Base-by-base conservation (phyloP, 2,888 invertebrate genomes). In the Melolontha melolontha region DNA sequence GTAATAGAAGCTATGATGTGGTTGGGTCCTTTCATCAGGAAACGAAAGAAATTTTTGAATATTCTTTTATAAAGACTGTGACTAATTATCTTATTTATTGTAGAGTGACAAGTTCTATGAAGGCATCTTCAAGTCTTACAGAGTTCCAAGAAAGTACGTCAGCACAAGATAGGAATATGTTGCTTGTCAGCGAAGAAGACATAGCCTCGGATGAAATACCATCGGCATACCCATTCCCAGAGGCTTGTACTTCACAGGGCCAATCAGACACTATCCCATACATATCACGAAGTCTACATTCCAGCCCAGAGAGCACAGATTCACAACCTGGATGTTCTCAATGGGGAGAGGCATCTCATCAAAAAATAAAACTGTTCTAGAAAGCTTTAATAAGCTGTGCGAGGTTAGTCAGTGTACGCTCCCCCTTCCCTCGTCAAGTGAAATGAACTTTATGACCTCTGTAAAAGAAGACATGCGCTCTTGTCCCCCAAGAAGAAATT, bases 301-400 rank as follows among this genome's bases (percentile, higher is more conserved):
- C 27, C 1, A 22, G 11, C 22, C 22, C 27, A 50, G 50, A 50
- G 16, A 29, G 29, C 29, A 29, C 29, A 4, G 29, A 29, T 6
- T 6, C 29, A 29, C 29, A 6, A 6, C 29, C 29, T 29, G 29
- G 29, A 29, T 5, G 29, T 29, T 29, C 29, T 29, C 29, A 29
- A 29, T 29, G 4, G 6, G 29, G 29, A 29, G 29, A 5, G 29
- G 6, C 6, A 6, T 6, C 29, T 29, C 29, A 29, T 5, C 29
- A 4, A 29, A 29, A 29, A 29, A 29, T 4, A 29, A 29, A 6
- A 6, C 29, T 7, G 50, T 22, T 11, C 10, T 50, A n/a, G 50
- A 50, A 50, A 50, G 50, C n/a, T 50, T 50, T 22, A 8, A 50
- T 10, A 50, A 17, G 50, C 50, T 50, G 10, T 50, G 16, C 22